Percentiles rank a stretch among this genome's conserved stretches.
Evolutionary conservation across 2,113 vertebrate species (phyloP).

Genomic region (Candoia aspera): DNA sequence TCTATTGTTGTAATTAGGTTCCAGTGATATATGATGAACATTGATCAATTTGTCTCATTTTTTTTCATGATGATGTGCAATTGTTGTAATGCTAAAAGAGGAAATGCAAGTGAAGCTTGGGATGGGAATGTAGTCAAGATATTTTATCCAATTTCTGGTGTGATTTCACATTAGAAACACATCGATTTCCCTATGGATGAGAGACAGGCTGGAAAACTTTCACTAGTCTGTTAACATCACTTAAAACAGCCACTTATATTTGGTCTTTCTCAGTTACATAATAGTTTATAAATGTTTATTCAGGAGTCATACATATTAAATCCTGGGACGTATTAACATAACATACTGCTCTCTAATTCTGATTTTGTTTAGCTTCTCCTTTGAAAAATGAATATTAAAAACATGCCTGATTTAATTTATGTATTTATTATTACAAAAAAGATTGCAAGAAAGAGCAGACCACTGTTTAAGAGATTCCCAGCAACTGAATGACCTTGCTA

Average conservation of each 20-base stretch:
- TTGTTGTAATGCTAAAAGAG: neutral
- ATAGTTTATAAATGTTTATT: slow-evolving; percentile 1
- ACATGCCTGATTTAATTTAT: neutral
- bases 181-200: neutral
- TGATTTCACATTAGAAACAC: neutral
- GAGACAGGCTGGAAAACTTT: neutral
- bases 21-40: neutral
- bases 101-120: neutral
- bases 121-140: neutral
- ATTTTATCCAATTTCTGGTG: neutral
- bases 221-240: neutral
- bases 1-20: neutral
- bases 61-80: neutral
- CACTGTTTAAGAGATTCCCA: neutral
- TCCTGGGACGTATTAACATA: neutral
- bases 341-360: neutral
- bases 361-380: neutral
- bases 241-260: slow-evolving; percentile 9
- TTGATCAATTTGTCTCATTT: neutral
- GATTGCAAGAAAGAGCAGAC: neutral
- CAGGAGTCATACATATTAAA: neutral
- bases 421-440: neutral
- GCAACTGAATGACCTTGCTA: neutral
- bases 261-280: neutral
- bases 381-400: slow-evolving; percentile 9